phyloP scores from a whole-genome alignment of 2,797 vertebrate species.

The Euphonia xanthogaster region DNA sequence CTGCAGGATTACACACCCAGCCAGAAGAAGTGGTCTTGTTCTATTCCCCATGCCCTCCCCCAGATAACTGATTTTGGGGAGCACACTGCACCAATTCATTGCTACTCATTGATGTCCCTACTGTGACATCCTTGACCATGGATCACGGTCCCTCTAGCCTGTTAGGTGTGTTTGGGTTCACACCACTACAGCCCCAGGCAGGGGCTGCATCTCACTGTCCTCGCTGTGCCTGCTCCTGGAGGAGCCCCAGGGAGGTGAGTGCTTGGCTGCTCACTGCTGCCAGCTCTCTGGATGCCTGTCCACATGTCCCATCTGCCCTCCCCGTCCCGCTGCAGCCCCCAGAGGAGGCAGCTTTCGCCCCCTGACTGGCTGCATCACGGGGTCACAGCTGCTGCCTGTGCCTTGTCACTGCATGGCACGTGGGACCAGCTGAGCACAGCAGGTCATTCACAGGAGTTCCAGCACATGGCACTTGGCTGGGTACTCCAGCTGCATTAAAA shows the following conservation, averaged over 20 bases:
- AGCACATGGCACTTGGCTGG: not conserved
- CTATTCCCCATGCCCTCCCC: fast-evolving
- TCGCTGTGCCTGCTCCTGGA: fast-evolving
- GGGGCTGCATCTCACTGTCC: fast-evolving
- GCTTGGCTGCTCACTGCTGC: not conserved
- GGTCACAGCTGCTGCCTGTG: not conserved
- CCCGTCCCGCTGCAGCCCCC: not conserved
- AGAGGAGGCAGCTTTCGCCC: not conserved
- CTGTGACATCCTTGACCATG: not conserved
- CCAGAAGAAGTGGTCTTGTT: not conserved
- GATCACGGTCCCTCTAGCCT: not conserved
- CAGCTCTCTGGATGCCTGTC: not conserved
- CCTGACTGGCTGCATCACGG: not conserved
- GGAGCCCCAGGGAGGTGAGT: not conserved
- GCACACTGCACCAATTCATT: not conserved
- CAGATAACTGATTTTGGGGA: not conserved
- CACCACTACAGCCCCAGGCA: not conserved
- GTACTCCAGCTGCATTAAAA: not conserved
- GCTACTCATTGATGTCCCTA: not conserved
- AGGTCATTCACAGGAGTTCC: not conserved
- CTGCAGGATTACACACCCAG: not conserved
- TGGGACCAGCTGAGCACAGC: not conserved
- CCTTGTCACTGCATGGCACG: fast-evolving
- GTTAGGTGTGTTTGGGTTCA: fast-evolving
- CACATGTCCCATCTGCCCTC: not conserved